Evolutionary conservation across 2,797 vertebrate species (phyloP).

Genomic region (Syngnathus rostellatus): DNA sequence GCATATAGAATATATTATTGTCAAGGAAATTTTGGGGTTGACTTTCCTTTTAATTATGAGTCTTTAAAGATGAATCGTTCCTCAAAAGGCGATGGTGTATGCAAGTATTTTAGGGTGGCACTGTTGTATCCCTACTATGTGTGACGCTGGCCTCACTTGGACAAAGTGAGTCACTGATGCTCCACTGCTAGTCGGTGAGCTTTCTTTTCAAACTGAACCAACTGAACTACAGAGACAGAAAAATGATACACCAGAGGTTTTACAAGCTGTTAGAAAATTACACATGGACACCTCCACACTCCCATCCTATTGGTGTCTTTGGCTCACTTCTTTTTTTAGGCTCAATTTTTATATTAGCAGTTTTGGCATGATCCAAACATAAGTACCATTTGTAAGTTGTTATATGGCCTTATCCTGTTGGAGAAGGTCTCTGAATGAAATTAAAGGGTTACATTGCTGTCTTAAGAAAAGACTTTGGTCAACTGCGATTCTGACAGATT

Average conservation of each 20-base stretch:
- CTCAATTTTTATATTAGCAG: too few species aligned
- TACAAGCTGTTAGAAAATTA: not conserved
- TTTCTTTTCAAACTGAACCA: slow-evolving; percentile 52
- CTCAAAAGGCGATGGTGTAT: too few species aligned
- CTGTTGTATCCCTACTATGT: slow-evolving; percentile 43
- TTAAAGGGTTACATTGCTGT: slow-evolving; percentile 40
- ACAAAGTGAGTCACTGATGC: slow-evolving; percentile 60
- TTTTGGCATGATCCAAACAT: not conserved
- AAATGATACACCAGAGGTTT: slow-evolving; percentile 4
- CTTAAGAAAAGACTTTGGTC: slow-evolving; percentile 28
- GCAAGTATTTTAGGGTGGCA: too few species aligned
- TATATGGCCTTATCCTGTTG: not conserved
- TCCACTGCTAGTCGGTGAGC: slow-evolving; percentile 31
- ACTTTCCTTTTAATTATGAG: too few species aligned
- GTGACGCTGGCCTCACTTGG: slow-evolving; percentile 44
- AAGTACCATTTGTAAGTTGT: not conserved
- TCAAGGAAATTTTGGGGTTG: too few species aligned
- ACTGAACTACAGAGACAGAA: slow-evolving; percentile 43
- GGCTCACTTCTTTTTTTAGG: not conserved
- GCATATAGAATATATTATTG: too few species aligned
- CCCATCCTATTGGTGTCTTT: not conserved
- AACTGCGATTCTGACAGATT: slow-evolving; percentile 35
- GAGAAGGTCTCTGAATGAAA: slow-evolving; percentile 13
- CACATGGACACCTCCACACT: not conserved
- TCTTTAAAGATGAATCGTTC: too few species aligned